These are phyloP conservation scores for Malacosoma neustria DNA, from an alignment of 2,888 invertebrate species.

Conservation along the genomic window DNA sequence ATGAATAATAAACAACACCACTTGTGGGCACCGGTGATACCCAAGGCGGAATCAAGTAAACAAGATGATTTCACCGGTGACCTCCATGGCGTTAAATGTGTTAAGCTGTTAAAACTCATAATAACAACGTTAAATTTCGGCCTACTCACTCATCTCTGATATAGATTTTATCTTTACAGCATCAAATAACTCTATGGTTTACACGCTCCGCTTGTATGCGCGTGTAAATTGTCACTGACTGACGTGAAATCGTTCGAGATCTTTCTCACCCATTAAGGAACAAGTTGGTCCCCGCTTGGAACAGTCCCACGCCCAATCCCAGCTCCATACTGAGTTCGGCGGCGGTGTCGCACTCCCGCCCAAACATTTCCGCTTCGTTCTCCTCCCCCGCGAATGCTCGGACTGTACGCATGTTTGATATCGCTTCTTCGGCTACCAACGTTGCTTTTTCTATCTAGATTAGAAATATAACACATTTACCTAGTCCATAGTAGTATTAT, in stretches of 20 bases:
- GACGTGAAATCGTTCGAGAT: too few species aligned
- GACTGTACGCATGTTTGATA: constrained; percentile 95
- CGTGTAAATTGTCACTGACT: background rate
- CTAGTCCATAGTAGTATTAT: background rate
- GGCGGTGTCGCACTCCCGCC: constrained; percentile 82
- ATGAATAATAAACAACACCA: too few species aligned
- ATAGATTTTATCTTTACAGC: background rate
- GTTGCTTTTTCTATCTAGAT: constrained; percentile 87
- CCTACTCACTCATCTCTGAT: too few species aligned
- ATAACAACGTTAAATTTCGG: too few species aligned
- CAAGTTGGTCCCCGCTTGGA: constrained; percentile 91
- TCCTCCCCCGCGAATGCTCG: constrained; percentile 95
- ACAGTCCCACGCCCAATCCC: constrained; percentile 93
- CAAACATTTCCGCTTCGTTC: constrained; percentile 83
- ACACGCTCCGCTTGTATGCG: background rate
- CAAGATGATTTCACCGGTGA: too few species aligned
- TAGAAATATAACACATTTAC: background rate
- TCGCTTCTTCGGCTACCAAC: constrained; percentile 93
- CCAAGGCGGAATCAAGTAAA: too few species aligned
- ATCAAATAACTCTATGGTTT: background rate
- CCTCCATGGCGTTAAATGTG: too few species aligned
- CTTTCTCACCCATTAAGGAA: constrained; percentile 84
- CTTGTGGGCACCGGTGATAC: too few species aligned
- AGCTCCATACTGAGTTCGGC: constrained; percentile 83
- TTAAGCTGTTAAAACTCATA: too few species aligned